These are phyloP conservation scores for Propithecus deckenii DNA, from an alignment of 2,797 vertebrate species.

Conservation along the genomic window DNA sequence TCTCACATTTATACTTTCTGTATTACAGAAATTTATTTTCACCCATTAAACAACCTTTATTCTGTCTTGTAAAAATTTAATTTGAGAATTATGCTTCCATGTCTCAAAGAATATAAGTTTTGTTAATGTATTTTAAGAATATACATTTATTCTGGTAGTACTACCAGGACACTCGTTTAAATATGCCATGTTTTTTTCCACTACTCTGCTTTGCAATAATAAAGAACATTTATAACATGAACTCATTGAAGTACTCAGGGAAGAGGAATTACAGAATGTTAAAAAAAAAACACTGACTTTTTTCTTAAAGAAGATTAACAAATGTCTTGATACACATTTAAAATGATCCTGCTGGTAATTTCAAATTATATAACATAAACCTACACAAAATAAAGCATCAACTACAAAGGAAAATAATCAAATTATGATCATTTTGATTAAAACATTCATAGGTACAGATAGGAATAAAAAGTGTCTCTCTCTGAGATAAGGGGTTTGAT, in stretches of 20 bases:
- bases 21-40: constrained; percentile 63
- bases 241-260: not conserved
- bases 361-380: not conserved
- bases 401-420: not conserved
- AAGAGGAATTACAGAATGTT: not conserved
- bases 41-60: constrained; percentile 67
- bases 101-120: constrained; percentile 39
- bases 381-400: not conserved
- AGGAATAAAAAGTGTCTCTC: not conserved
- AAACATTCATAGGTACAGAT: not conserved
- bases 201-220: constrained; percentile 19
- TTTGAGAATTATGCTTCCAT: constrained; percentile 6
- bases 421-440: not conserved
- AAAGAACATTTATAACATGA: not conserved
- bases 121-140: constrained; percentile 33
- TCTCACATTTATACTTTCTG: constrained; percentile 66
- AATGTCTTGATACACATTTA: not conserved
- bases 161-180: not conserved
- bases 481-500: not conserved
- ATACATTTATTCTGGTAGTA: not conserved
- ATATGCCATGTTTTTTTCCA: not conserved
- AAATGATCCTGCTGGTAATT: not conserved
- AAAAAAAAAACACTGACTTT: not conserved
- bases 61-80: constrained; percentile 71
- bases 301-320: not conserved